phyloP scores from a whole-genome alignment of 1,140 invertebrate genomes.

The Cryptotermes secundus region DNA sequence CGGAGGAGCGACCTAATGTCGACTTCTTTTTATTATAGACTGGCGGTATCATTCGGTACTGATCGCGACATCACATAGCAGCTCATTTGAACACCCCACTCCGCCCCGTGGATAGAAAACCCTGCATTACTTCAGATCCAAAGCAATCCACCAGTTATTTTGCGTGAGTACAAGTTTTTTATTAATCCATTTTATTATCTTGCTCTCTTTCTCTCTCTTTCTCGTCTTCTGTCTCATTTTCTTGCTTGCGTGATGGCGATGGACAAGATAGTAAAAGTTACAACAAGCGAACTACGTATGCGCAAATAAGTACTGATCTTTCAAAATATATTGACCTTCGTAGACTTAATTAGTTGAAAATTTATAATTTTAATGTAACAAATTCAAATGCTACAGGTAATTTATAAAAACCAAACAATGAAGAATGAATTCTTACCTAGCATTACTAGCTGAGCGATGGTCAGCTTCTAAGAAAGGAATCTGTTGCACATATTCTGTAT shows the following conservation, averaged over 20 bases:
- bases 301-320: background rate
- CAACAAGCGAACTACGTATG: background rate
- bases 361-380: background rate
- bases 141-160: conserved; percentile 12
- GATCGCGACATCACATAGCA: background rate
- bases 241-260: background rate
- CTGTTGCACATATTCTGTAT: no score
- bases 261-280: conserved; percentile 6
- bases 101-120: background rate
- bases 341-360: background rate
- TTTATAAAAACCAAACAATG: no score
- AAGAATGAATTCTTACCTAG: no score
- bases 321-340: background rate
- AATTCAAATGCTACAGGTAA: background rate
- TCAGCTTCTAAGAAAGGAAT: no score
- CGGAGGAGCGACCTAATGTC: background rate
- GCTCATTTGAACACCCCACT: background rate
- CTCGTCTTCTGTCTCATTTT: background rate
- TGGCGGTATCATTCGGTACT: background rate
- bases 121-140: background rate
- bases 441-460: no score
- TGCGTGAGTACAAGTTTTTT: conserved; percentile 11
- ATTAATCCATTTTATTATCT: conserved; percentile 16
- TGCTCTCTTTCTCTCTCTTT: background rate
- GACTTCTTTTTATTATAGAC: conserved; percentile 18